Percentiles rank a stretch among this genome's conserved stretches.
Conservation (phyloP, 2,797 vertebrate genomes). For the Hippopotamyrus pictus region DNA sequence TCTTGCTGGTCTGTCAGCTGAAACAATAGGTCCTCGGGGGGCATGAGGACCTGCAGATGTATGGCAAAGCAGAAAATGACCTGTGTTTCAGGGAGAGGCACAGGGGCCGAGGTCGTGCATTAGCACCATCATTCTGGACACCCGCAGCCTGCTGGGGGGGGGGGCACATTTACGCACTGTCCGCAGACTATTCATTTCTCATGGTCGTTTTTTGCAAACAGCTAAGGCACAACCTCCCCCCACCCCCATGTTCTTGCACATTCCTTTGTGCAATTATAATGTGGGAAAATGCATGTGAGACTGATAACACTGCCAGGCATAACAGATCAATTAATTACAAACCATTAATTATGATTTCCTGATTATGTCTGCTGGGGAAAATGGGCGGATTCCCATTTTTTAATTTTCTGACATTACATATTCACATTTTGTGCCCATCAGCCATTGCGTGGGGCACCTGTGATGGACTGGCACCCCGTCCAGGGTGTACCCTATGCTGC, state of each 20-base stretch:
- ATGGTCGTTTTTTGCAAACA: not conserved
- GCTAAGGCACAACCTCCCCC: not conserved
- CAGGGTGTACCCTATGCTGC: not conserved
- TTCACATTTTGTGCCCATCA: not conserved
- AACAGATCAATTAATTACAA: not conserved
- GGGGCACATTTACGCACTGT: not conserved
- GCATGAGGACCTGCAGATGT: conserved; percentile 23
- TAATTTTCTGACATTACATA: not conserved
- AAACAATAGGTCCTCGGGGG: conserved; percentile 35
- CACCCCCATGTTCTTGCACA: not conserved
- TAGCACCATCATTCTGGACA: not conserved
- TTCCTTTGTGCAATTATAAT: not conserved
- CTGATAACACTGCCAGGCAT: not conserved
- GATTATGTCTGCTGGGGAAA: not conserved
- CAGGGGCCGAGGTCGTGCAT: not conserved
- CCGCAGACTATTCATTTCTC: not conserved
- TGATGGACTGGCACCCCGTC: not conserved
- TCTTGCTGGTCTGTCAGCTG: not conserved
- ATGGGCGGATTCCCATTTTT: not conserved
- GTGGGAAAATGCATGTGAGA: not conserved
- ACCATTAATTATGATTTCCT: not conserved
- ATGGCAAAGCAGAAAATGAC: not conserved
- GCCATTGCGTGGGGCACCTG: not conserved
- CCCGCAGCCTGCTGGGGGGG: not conserved
- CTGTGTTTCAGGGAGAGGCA: not conserved